A percentile compares a stretch with the other conserved stretches of the same genome.
phyloP scores from a whole-genome alignment of 1,140 invertebrate species.

The Rhynchophorus ferrugineus region DNA sequence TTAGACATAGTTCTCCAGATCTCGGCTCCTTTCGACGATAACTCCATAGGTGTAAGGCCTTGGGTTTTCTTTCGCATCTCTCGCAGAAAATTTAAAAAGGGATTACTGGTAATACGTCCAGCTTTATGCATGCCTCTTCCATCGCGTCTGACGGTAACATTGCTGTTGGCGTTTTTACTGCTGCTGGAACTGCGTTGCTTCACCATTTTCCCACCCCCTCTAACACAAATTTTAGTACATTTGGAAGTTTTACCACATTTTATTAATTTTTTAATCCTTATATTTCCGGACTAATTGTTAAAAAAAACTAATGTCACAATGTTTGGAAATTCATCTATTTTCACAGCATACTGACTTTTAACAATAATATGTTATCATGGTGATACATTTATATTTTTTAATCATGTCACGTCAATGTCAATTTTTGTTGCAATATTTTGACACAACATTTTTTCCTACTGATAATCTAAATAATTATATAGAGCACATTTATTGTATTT shows the following conservation, averaged over 20 bases:
- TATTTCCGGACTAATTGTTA: not conserved
- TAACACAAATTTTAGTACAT: no score
- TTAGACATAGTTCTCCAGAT: conserved; percentile 17
- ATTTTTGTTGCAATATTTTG: no score
- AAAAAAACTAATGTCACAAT: conserved; percentile 1
- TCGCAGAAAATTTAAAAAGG: conserved; percentile 19
- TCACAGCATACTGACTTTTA: conserved; percentile 8
- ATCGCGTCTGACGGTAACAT: not conserved
- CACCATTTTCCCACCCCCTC: no score
- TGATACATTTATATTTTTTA: no score
- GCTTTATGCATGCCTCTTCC: not conserved
- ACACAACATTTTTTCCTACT: no score
- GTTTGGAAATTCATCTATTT: conserved; percentile 1
- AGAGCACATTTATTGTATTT: no score
- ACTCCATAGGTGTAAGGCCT: conserved; percentile 4
- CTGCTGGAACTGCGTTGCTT: conserved; percentile 1
- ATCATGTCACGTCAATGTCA: no score
- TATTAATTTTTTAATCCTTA: not conserved
- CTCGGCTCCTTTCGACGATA: conserved; percentile 8
- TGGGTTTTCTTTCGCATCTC: conserved; percentile 10
- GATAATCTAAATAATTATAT: no score
- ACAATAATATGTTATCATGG: no score
- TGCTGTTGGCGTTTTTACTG: not conserved
- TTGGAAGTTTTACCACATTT: conserved; percentile 2
- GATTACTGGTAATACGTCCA: conserved; percentile 11